These are phyloP conservation scores for Hemibagrus wyckioides DNA, from an alignment of 2,113 vertebrate genomes.

Conservation along the genomic window DNA sequence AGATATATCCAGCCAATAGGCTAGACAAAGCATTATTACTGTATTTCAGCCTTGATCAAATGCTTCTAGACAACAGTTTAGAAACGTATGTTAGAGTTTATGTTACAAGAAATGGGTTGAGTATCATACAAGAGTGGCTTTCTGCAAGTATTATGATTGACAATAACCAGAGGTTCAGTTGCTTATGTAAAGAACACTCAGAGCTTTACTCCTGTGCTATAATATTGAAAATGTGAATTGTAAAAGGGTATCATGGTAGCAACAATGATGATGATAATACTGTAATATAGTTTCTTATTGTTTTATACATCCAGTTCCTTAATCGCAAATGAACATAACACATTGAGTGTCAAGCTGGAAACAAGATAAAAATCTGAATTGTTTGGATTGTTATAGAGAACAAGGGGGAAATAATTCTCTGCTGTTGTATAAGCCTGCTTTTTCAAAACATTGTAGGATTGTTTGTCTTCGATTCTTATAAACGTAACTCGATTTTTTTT, in stretches of 20 bases:
- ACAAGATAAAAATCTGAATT: neutral
- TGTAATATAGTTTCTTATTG: neutral
- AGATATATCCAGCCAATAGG: neutral
- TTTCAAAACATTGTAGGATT: neutral
- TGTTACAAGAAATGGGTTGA: neutral
- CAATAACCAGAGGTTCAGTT: neutral
- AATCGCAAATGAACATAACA: neutral
- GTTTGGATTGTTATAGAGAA: neutral
- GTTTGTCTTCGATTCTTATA: constrained; percentile 31
- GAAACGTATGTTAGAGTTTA: neutral
- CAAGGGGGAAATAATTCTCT: neutral
- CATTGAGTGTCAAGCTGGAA: neutral
- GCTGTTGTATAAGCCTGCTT: neutral
- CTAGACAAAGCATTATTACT: neutral
- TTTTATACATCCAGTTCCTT: neutral
- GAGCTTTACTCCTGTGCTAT: neutral
- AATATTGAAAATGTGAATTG: neutral
- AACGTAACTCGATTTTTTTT: constrained; percentile 47
- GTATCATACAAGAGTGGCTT: neutral
- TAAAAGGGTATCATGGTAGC: neutral
- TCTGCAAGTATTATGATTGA: neutral
- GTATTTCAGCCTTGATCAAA: no score
- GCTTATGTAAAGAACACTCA: neutral
- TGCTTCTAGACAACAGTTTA: neutral
- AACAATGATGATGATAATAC: neutral